Base-by-base conservation (phyloP, 2,113 vertebrate genomes). In the Sclerurus mexicanus region DNA sequence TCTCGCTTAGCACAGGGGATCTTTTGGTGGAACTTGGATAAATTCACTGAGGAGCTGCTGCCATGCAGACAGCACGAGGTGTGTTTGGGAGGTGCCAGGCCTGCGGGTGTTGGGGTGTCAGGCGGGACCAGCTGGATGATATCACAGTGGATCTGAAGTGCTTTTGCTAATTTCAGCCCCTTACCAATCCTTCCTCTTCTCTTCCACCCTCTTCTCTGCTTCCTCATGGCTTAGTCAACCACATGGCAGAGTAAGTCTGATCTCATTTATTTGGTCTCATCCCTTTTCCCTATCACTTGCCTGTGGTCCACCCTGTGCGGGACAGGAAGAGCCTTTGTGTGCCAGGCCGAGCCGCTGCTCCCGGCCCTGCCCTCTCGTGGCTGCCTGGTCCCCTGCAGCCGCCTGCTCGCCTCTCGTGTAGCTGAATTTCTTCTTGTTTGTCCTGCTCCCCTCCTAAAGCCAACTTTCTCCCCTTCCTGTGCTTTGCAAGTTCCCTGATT, bases 331-430 rank as follows among this genome's bases (percentile, higher is more conserved):
- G 78, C 56, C 37, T 75, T 25, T 24, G 69, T 27, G 28, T 66
- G 78, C 44, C 39, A 0, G 33, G 60, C 77, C n/a, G 64, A 74
- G 71, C 63, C 7, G 5, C 37, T 37, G n/a, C 88, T 95, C 72
- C 78, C 21, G 7, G 82, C 75, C 73, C 95, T 96, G 96, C 96
- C 94, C 90, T 90, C 96, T 94, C 59, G 44, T n/a, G 94, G 95
- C 94, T 92, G 74, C 84, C 73, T 79, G 64, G 10, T 44, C 76
- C 71, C 56, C 76, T 87, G 80, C 94, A 94, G 66, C 86, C 22
- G 37, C 64, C 85, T 60, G 56, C 59, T 42, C 7, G 4, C 42
- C 40, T 35, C 62, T 50, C 5, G 11, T 1, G 12, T 5, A 22
- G 55, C 72, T 71, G 39, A 37, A 56, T 47, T 92, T 59, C 42